Base-by-base conservation (phyloP, 2,888 invertebrate species). In the Gryllus longicercus region DNA sequence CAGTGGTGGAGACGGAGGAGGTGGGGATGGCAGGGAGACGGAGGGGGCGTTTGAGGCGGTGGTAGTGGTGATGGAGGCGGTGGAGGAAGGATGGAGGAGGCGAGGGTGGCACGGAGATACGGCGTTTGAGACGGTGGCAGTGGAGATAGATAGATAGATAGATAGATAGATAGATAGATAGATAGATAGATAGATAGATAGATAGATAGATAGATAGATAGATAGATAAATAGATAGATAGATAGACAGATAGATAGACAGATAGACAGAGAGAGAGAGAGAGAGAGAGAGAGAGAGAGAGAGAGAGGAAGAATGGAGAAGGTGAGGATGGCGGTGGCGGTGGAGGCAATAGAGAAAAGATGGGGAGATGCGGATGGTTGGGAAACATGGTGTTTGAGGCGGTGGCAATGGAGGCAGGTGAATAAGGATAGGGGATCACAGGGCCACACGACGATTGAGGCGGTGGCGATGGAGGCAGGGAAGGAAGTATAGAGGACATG, bases 231-330 rank as follows among this genome's bases (percentile, higher is more conserved):
- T n/a, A n/a, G n/a, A n/a, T n/a, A n/a, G n/a, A n/a, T n/a, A n/a
- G n/a, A n/a, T n/a, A n/a, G n/a, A n/a, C n/a, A n/a, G n/a, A n/a
- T n/a, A n/a, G n/a, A n/a, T n/a, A n/a, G n/a, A n/a, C n/a, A n/a
- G n/a, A n/a, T n/a, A n/a, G n/a, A n/a, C n/a, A n/a, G n/a, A n/a
- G n/a, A n/a, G n/a, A n/a, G n/a, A n/a, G n/a, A n/a, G n/a, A n/a
- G n/a, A n/a, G n/a, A n/a, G n/a, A n/a, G n/a, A n/a, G n/a, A n/a
- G 49, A 80, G 78, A 50, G 78, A 75, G 80, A 51, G 75, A 75
- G 74, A 51, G 49, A 75, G 74, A 76, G 79, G 81, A 23, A n/a
- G 23, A 8, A 16, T 2, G 49, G 74, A 8, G 79, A 50, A 75
- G 50, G 16, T 16, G 75, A 76, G 75, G n/a, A 49, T 11, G 51